A percentile compares a stretch with the other conserved stretches of the same genome.
These are phyloP conservation scores for Aphrocallistes beatrix DNA, from an alignment of 37 sponge, comb jelly and placozoan genomes.

Conservation along the genomic window DNA sequence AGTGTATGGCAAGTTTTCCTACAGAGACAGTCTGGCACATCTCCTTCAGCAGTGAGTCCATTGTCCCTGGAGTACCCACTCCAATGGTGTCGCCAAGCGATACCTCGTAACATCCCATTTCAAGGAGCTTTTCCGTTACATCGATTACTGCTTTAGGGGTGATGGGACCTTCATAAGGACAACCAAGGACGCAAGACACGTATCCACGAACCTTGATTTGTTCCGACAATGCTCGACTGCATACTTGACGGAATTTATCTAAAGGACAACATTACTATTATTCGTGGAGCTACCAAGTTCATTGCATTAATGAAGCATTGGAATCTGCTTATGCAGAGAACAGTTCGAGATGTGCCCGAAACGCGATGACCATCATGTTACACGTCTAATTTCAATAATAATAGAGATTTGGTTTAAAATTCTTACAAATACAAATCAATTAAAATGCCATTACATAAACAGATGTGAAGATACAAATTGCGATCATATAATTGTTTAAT, in stretches of 20 bases:
- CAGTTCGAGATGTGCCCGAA: no score
- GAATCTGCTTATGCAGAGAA: no score
- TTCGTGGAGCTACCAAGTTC: background rate
- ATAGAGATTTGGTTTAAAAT: no score
- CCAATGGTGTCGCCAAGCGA: conserved; percentile 98
- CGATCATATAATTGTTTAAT: no score
- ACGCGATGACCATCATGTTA: no score
- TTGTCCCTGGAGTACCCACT: conserved; percentile 86
- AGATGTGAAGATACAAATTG: no score
- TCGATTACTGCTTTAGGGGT: conserved; percentile 69
- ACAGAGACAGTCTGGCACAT: conserved; percentile 42
- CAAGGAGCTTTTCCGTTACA: conserved; percentile 63
- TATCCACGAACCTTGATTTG: conserved; percentile 37
- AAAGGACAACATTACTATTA: background rate
- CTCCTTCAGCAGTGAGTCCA: conserved; percentile 49
- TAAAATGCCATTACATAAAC: no score
- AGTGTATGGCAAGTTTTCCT: conserved; percentile 70
- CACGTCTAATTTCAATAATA: no score
- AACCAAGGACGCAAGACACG: conserved; percentile 94
- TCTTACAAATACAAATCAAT: no score
- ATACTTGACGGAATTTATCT: background rate
- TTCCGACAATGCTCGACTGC: background rate
- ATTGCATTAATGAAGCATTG: no score
- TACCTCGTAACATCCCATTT: conserved; percentile 92
- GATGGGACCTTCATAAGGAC: conserved; percentile 88